A percentile compares a stretch with the other conserved stretches of the same genome.
phyloP scores from a whole-genome alignment of 1,140 invertebrate genomes.

The Drosophila hydei region DNA sequence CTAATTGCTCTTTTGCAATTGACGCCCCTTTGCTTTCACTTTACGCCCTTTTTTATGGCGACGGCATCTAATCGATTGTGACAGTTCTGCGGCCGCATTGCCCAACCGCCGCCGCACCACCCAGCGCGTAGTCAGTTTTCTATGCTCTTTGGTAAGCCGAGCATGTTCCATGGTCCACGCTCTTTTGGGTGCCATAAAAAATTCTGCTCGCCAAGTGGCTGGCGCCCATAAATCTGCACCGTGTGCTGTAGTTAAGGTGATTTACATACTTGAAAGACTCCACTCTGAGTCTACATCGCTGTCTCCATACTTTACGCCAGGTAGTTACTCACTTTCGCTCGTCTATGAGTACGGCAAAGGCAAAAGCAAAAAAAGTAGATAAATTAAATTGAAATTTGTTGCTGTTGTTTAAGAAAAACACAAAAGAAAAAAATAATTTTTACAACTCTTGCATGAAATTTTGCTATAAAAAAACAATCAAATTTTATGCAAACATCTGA shows the following conservation, averaged over 20 bases:
- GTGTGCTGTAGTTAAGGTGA: constrained; percentile 51
- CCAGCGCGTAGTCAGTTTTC: constrained; percentile 11
- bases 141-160: constrained; percentile 26
- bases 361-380: constrained; percentile 10
- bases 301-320: constrained; percentile 8
- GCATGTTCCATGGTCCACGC: constrained; percentile 27
- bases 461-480: constrained; percentile 45
- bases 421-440: constrained; percentile 43
- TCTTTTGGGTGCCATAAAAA: constrained; percentile 44
- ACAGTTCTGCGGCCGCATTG: constrained; percentile 28
- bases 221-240: constrained; percentile 52
- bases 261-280: constrained; percentile 46
- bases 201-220: constrained; percentile 52
- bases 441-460: constrained; percentile 48
- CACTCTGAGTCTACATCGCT: constrained; percentile 1
- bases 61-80: constrained; percentile 10
- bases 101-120: constrained; percentile 28
- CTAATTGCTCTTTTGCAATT: constrained; percentile 41
- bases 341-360: constrained; percentile 9
- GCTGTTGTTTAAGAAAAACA: constrained; percentile 22
- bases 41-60: constrained; percentile 1
- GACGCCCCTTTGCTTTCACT: constrained; percentile 36
- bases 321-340: constrained; percentile 48
- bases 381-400: constrained; percentile 54
- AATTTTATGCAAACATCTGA: constrained; percentile 40